phyloP scores from a whole-genome alignment of 2,797 vertebrate species.

The Gallinago nigripennis region DNA sequence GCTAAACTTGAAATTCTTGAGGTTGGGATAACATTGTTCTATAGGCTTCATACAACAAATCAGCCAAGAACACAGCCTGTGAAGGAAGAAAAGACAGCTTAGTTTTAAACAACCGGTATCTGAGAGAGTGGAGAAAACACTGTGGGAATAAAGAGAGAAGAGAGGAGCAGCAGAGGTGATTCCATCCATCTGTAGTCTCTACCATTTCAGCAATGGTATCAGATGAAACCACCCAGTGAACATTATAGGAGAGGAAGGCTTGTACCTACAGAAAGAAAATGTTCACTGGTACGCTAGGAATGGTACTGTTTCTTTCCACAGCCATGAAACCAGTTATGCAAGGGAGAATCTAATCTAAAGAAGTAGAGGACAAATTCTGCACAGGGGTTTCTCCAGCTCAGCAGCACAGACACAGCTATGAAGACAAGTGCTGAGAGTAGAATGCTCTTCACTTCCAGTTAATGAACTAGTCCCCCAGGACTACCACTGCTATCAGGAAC shows the following conservation, averaged over 20 bases:
- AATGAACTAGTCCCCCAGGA: not conserved
- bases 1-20: not conserved
- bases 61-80: not conserved
- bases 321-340: not conserved
- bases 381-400: not conserved
- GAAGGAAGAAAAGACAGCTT: not conserved
- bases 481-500: not conserved
- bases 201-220: not conserved
- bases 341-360: not conserved
- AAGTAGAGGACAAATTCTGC: not conserved
- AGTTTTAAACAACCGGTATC: not conserved
- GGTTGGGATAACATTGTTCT: not conserved
- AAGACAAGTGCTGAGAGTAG: not conserved
- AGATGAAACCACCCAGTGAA: not conserved
- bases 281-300: not conserved
- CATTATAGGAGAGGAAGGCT: not conserved
- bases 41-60: not conserved
- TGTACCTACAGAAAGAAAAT: not conserved
- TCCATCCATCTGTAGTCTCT: not conserved
- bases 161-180: not conserved
- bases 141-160: not conserved
- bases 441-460: not conserved
- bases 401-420: not conserved
- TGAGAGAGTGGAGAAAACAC: not conserved
- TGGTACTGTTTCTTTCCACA: not conserved